Evolutionary conservation across 2,797 vertebrate species (phyloP).

Genomic region (Telmatherina bonti): DNA sequence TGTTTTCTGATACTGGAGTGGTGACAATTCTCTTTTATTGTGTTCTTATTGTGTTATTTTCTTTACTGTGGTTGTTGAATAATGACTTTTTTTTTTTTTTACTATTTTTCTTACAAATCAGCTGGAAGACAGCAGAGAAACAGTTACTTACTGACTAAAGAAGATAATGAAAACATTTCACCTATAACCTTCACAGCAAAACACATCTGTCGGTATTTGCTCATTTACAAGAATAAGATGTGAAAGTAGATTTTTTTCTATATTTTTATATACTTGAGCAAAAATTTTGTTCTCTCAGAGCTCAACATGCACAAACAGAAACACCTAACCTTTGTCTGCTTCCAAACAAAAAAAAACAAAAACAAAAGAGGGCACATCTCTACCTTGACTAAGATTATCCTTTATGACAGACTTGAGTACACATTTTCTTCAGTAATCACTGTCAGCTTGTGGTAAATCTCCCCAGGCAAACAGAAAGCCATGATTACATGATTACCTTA

Average conservation of each 20-base stretch:
- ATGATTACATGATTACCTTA: not conserved
- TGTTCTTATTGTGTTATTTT: not conserved
- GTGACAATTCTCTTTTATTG: not conserved
- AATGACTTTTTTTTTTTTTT: not conserved
- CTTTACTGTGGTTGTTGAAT: not conserved
- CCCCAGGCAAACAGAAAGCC: constrained; percentile 37
- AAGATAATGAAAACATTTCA: not conserved
- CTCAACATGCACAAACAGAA: not conserved
- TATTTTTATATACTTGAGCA: not conserved
- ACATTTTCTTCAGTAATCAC: constrained; percentile 33
- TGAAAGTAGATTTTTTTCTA: constrained; percentile 5
- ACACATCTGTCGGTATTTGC: not conserved
- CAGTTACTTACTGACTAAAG: not conserved
- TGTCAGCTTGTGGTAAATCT: constrained; percentile 4
- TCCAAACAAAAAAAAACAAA: not conserved
- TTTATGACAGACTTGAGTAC: constrained; percentile 68
- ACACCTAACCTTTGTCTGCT: not conserved
- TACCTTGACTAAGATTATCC: not conserved
- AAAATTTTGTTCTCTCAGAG: not conserved
- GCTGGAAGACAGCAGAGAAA: not conserved
- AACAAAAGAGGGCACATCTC: constrained; percentile 1
- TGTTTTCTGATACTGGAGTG: not conserved
- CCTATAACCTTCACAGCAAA: not conserved
- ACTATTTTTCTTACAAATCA: not conserved
- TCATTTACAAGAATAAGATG: not conserved